A percentile compares a stretch with the other conserved stretches of the same genome.
Evolutionary conservation across 2,797 vertebrate genomes (phyloP).

Genomic region (Decapterus maruadsi): DNA sequence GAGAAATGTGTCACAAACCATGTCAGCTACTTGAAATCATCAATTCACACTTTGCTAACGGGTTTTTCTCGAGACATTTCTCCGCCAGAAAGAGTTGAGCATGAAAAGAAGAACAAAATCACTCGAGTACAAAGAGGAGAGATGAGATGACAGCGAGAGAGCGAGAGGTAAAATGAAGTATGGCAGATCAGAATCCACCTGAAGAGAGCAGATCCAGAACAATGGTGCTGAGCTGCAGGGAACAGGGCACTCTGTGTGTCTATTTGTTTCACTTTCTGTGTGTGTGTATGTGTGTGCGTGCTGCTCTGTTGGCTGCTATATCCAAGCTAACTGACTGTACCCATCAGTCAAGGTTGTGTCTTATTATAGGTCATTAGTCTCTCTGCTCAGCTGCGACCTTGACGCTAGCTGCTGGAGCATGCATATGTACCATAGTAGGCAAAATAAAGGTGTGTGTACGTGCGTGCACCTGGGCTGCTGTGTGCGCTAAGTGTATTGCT

Average conservation of each 20-base stretch:
- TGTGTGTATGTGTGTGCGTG: constrained; percentile 11
- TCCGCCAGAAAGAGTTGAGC: not conserved
- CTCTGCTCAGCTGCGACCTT: constrained; percentile 77
- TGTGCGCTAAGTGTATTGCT: constrained; percentile 19
- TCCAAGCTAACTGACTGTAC: constrained; percentile 71
- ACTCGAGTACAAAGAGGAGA: not conserved
- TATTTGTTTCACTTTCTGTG: not conserved
- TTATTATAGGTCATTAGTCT: constrained; percentile 82
- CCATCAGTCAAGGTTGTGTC: constrained; percentile 81
- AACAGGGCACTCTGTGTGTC: constrained; percentile 20
- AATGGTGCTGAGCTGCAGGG: constrained; percentile 37
- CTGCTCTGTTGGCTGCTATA: constrained; percentile 54
- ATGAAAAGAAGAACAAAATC: not conserved
- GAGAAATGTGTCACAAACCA: no score
- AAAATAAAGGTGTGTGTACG: constrained; percentile 47
- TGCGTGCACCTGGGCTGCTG: constrained; percentile 9
- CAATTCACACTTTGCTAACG: not conserved
- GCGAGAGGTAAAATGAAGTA: constrained; percentile 34
- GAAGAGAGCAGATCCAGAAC: constrained; percentile 31
- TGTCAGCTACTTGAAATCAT: no score
- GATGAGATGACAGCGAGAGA: not conserved
- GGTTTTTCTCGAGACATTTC: not conserved
- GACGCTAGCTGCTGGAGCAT: constrained; percentile 60
- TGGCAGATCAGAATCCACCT: constrained; percentile 42
- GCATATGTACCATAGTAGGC: constrained; percentile 60